A percentile compares a stretch with the other conserved stretches of the same genome.
Evolutionary conservation across 2,113 vertebrate genomes (phyloP).

Genomic region (Pygathrix nemaeus): DNA sequence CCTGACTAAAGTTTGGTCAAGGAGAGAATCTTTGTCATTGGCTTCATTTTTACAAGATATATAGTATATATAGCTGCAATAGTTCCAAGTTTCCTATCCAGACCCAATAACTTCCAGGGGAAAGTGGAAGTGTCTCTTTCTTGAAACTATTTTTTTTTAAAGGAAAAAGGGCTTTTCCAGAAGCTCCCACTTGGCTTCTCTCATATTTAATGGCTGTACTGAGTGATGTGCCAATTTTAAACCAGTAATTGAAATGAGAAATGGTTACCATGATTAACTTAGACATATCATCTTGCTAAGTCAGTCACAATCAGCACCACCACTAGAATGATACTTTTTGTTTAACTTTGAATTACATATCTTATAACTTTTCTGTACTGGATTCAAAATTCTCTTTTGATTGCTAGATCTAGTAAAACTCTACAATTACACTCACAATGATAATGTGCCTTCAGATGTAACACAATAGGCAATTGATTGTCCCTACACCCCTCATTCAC

Average conservation of each 20-base stretch:
- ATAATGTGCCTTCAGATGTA: background rate
- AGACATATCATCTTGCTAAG: background rate
- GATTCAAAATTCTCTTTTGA: slow-evolving; percentile 34
- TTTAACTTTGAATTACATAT: background rate
- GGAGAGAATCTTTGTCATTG: background rate
- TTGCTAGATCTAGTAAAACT: slow-evolving; percentile 12
- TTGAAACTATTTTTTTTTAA: background rate
- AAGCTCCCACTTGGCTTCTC: background rate
- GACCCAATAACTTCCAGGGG: background rate
- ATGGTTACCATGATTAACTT: background rate
- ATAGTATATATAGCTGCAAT: background rate
- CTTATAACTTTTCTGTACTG: background rate
- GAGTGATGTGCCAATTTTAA: background rate
- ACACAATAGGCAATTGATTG: background rate
- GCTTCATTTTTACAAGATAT: background rate
- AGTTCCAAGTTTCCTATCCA: background rate
- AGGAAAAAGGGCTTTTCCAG: background rate
- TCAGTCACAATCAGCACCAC: background rate
- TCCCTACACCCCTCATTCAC: background rate
- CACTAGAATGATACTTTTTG: background rate
- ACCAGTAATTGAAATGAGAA: slow-evolving; percentile 28
- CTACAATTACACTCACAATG: background rate
- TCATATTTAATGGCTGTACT: background rate
- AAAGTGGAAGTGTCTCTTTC: background rate
- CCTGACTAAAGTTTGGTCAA: background rate